Evolutionary conservation across 2,888 invertebrate genomes (phyloP), one percentile per base, ranked within the genome.

Genomic region (Agonopterix heracliana): DNA sequence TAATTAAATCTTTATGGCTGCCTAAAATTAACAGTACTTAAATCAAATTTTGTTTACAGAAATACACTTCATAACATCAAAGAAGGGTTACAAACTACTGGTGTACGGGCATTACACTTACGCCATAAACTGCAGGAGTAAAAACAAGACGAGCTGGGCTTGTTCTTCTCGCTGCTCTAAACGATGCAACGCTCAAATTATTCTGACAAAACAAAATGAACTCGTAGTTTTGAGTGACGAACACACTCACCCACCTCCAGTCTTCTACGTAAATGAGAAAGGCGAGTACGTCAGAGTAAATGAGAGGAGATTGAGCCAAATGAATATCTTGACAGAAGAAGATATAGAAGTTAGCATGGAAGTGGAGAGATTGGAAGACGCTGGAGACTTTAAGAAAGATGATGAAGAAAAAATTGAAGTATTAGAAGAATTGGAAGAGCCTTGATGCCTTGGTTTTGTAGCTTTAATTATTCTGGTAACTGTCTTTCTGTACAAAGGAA

Each of bases 111-210:
- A 78, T 47, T 83, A 78, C 51, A 80, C 82, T 0, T 86, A 63
- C 48, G 79, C 84, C 0, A 66, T 64, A 54, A 79, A 81, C 53
- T 71, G 69, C 49, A 61, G 55, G 9, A 81, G 77, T 49, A 83
- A 67, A 51, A 65, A 58, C 14, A 61, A 62, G 9, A 63, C 71
- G 0, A 71, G 70, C 2, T 85, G 84, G 84, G 51, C 78, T 0
- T 87, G 86, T 52, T 83, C 86, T 0, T 85, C 84, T 0, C 66
- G 84, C 2, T 78, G 79, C 46, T 84, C 83, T 0, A 80, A 68
- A 50, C 74, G 72, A 48, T 86, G 86, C 54, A 66, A 56, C 12
- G 85, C 86, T 0, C 74, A 78, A 54, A 72, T 86, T 0, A 56
- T 67, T 0, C 47, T 84, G 2, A 68, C 67, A 4, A 65, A 73